Conservation (phyloP, 2,113 vertebrate genomes). For the Pedetes capensis region DNA sequence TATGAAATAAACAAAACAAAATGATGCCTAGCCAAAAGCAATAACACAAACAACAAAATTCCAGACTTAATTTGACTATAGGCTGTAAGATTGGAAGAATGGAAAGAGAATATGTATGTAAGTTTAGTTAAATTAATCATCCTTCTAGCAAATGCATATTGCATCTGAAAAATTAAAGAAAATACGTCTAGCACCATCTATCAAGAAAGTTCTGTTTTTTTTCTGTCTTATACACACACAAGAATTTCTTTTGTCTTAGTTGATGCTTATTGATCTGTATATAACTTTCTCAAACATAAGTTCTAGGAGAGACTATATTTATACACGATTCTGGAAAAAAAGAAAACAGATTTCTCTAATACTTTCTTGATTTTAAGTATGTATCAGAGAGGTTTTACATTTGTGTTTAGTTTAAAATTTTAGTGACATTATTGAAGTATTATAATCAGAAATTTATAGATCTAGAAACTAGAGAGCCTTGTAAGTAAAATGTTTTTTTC, state of each 20-base stretch:
- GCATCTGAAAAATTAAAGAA: slow-evolving; percentile 12
- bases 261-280: not conserved
- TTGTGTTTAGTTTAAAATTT: slow-evolving; percentile 46
- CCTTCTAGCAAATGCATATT: not conserved
- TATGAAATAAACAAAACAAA: not conserved
- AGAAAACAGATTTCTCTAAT: not conserved
- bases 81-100: not conserved
- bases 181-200: not conserved
- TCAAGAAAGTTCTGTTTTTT: not conserved
- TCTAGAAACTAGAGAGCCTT: not conserved
- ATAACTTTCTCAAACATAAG: not conserved
- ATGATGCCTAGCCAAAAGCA: not conserved
- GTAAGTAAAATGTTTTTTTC: not conserved
- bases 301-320: not conserved
- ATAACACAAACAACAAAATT: not conserved
- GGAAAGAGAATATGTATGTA: not conserved
- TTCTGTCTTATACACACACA: not conserved
- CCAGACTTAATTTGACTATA: slow-evolving; percentile 2
- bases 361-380: not conserved
- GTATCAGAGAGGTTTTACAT: not conserved
- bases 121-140: slow-evolving; percentile 7
- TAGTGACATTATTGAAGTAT: slow-evolving; percentile 10
- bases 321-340: not conserved
- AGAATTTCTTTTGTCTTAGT: not conserved
- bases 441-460: slow-evolving; percentile 2